Percentiles rank a stretch among this genome's conserved stretches.
Evolutionary conservation across 2,113 vertebrate genomes (phyloP).

Genomic region (Azemiops feae): DNA sequence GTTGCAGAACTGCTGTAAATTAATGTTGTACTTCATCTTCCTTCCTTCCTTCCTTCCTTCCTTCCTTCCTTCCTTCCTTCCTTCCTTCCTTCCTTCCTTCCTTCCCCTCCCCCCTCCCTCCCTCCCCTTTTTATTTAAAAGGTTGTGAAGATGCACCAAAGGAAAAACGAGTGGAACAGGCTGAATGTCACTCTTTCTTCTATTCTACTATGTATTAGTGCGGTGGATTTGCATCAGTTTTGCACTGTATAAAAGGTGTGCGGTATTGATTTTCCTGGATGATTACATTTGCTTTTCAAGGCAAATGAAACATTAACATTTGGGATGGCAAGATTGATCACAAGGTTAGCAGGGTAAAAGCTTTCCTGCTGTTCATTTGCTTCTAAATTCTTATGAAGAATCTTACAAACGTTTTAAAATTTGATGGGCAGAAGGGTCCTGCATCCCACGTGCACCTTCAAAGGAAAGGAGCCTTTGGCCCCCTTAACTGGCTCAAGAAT

Average conservation of each 20-base stretch:
- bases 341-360: constrained; percentile 39
- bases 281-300: constrained; percentile 62
- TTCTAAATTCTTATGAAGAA: constrained; percentile 41
- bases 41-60: too few relatives aligned
- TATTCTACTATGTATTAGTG: constrained; percentile 44
- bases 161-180: background rate
- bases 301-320: constrained; percentile 58
- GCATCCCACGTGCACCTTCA: background rate
- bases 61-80: too few relatives aligned
- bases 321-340: constrained; percentile 47
- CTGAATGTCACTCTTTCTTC: constrained; percentile 41
- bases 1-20: constrained; percentile 1
- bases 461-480: too few relatives aligned
- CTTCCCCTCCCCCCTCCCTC: too few relatives aligned
- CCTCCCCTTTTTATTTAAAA: constrained; percentile 6
- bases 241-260: constrained; percentile 41
- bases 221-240: constrained; percentile 38
- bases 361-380: constrained; percentile 9
- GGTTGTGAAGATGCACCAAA: background rate
- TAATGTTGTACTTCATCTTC: background rate
- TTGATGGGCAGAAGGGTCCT: constrained; percentile 3
- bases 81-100: too few relatives aligned
- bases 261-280: constrained; percentile 57
- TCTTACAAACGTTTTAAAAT: constrained; percentile 39
- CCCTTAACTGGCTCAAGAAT: background rate